Evolutionary conservation across 2,888 invertebrate genomes (phyloP).

Genomic region (Trissolcus brochymenae): DNA sequence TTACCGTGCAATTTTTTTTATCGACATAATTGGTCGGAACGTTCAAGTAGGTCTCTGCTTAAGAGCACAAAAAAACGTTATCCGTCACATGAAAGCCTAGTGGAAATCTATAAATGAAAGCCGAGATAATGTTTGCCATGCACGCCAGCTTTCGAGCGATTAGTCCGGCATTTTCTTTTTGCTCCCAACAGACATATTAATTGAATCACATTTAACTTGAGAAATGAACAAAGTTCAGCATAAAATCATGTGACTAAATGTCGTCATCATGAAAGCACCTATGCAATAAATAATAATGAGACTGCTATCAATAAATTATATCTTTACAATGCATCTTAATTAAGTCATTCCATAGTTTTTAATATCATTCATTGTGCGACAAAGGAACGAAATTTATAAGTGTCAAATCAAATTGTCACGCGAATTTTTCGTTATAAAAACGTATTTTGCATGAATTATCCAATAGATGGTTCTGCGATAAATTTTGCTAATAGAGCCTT

Average conservation of each 20-base stretch:
- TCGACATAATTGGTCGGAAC: conserved; percentile 34
- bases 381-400: no score
- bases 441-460: no score
- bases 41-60: conserved; percentile 29
- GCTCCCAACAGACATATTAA: conserved; percentile 27
- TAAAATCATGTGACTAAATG: conserved; percentile 16
- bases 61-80: conserved; percentile 21
- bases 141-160: conserved; percentile 37
- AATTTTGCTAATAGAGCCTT: no score
- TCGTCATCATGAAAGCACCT: no score
- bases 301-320: no score
- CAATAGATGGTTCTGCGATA: no score
- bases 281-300: no score
- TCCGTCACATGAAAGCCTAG: conserved; percentile 29
- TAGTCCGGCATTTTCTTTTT: conserved; percentile 34
- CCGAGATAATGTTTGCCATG: conserved; percentile 33
- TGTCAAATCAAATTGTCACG: no score
- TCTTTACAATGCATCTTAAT: no score
- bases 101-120: conserved; percentile 38
- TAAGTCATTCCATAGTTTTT: no score
- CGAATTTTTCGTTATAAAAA: no score
- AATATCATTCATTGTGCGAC: no score
- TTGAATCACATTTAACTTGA: conserved; percentile 33
- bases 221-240: conserved; percentile 11
- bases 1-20: conserved; percentile 24